A percentile compares a stretch with the other conserved stretches of the same genome.
These are phyloP conservation scores for Protonibea diacanthus DNA, from an alignment of 2,797 vertebrate genomes.

Conservation along the genomic window DNA sequence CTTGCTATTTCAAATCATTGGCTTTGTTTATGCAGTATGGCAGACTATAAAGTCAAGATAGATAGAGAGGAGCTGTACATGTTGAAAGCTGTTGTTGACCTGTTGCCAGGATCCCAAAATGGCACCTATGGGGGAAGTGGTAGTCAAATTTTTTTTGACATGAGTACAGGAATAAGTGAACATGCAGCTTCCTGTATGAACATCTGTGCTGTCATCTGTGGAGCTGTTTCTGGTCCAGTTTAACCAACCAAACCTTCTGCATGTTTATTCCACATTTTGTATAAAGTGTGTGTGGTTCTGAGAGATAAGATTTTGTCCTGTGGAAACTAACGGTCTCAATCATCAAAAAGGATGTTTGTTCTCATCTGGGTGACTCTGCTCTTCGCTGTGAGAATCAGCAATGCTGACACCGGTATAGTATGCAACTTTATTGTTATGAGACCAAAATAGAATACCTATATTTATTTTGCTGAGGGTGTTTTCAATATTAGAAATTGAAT, in stretches of 20 bases:
- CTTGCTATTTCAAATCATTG: neutral
- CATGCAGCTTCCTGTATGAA: constrained; percentile 19
- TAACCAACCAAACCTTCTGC: constrained; percentile 29
- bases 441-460: too few species aligned
- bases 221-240: neutral
- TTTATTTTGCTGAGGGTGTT: too few species aligned
- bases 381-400: neutral
- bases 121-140: neutral
- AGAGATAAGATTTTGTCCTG: neutral
- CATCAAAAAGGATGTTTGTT: constrained; percentile 18
- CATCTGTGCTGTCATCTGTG: constrained; percentile 10
- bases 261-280: neutral
- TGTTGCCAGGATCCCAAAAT: neutral
- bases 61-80: too few species aligned
- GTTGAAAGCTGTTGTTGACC: neutral
- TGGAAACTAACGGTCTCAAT: neutral
- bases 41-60: neutral
- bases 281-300: neutral
- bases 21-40: neutral
- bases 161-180: neutral
- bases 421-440: neutral
- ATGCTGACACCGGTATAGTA: constrained; percentile 4
- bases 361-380: constrained; percentile 24
- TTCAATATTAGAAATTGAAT: too few species aligned
- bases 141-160: constrained; percentile 29